A percentile compares a stretch with the other conserved stretches of the same genome.
Evolutionary conservation across 2,113 vertebrate species (phyloP).

Genomic region (Ornithorhynchus anatinus): DNA sequence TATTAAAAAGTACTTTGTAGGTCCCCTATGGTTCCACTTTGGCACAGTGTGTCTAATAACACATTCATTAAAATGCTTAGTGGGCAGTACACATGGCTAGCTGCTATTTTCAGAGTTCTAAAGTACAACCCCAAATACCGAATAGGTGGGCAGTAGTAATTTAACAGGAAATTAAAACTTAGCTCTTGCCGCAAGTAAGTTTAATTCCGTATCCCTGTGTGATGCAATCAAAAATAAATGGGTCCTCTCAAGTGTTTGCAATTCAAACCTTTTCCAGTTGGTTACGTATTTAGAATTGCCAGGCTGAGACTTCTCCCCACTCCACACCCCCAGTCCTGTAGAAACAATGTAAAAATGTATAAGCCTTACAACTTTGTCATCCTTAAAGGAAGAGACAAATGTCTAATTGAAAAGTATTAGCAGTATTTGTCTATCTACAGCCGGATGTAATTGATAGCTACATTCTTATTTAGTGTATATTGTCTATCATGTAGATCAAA

Average conservation of each 20-base stretch:
- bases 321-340: not conserved
- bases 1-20: not conserved
- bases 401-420: not conserved
- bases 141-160: not conserved
- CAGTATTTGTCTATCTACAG: not conserved
- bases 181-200: not conserved
- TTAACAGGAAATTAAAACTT: not conserved
- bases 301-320: too few relatives aligned
- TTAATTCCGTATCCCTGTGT: not conserved
- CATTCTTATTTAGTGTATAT: slow-evolving; percentile 4
- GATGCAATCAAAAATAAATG: not conserved
- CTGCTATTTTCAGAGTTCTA: not conserved
- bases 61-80: not conserved
- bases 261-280: not conserved
- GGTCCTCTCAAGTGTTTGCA: not conserved
- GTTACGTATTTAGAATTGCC: not conserved
- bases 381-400: not conserved
- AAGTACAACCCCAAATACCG: not conserved
- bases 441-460: slow-evolving; percentile 13
- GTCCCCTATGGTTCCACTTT: not conserved
- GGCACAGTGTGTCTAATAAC: not conserved
- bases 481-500: slow-evolving; percentile 20
- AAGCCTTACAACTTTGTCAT: not conserved
- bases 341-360: slow-evolving; percentile 1
- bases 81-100: not conserved